These are phyloP conservation scores for Forbesichthys papilliferus DNA, from an alignment of 2,113 vertebrate species.

Conservation along the genomic window DNA sequence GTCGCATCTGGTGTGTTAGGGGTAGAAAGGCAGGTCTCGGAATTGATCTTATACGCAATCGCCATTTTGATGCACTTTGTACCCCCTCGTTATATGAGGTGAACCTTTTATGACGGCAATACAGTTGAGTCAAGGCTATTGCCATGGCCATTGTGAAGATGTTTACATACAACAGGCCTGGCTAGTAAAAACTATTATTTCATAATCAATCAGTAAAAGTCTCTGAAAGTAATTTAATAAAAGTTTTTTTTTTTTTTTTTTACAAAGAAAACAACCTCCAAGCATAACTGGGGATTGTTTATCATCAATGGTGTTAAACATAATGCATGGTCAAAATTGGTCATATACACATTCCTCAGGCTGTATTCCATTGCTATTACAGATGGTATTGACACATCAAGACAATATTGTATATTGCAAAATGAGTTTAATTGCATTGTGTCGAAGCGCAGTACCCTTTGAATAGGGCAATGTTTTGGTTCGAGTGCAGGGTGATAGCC, in stretches of 20 bases:
- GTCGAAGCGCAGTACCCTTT: too few relatives aligned
- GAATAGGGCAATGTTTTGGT: too few relatives aligned
- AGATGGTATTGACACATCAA: too few relatives aligned
- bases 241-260: not conserved
- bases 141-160: not conserved
- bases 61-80: slow-evolving; percentile 40
- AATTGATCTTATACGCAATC: slow-evolving; percentile 15
- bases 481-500: too few relatives aligned
- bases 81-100: slow-evolving; percentile 24
- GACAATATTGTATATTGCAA: too few relatives aligned
- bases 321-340: too few relatives aligned
- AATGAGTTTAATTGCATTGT: too few relatives aligned
- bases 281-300: not conserved
- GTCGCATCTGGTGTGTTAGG: not conserved
- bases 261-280: too few relatives aligned
- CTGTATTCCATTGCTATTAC: slow-evolving; percentile 12
- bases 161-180: too few relatives aligned
- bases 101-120: slow-evolving; percentile 36
- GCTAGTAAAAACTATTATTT: not conserved
- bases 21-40: not conserved
- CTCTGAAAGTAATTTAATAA: not conserved
- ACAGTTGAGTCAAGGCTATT: slow-evolving; percentile 21
- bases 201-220: not conserved
- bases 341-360: slow-evolving; percentile 20
- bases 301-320: too few relatives aligned